Base-by-base conservation (phyloP, 2,888 invertebrate species). In the Yponomeuta cagnagella region DNA sequence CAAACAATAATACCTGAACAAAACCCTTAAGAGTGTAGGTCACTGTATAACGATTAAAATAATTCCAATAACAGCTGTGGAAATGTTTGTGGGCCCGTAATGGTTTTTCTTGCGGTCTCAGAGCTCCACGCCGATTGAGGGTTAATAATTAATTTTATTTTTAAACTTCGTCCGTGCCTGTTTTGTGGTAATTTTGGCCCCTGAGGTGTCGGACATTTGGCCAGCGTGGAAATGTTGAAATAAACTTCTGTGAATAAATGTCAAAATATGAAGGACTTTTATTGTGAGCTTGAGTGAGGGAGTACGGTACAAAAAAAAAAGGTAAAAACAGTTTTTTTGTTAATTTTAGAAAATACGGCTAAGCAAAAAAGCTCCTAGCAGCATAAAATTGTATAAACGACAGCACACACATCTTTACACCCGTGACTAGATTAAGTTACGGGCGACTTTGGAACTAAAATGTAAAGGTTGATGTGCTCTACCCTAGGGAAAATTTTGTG, bases 161-260 rank as follows among this genome's bases (percentile, higher is more conserved):
- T n/a, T 33, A 1, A 37, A 43, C 67, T 68, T 23, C 30, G 70
- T 58, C 70, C 69, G 71, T 63, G 52, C 15, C 52, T 33, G 69
- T 33, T 67, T 72, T 70, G 63, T 15, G 52, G 69, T 71, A 74
- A 77, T 79, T 79, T 80, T 75, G 73, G 78, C 78, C 86, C 85
- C 73, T 23, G 82, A 80, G 87, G 86, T 85, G 82, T 75, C 73
- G 78, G 77, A 81, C 87, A 87, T 87, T 87, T 85, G 87, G 87
- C 78, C 73, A 79, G 78, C 82, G 81, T 15, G 68, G n/a, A 15
- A 52, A 15, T 65, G 23, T 65, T 65, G n/a, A 30, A 65, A 30
- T 33, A 65, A 65, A 65, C n/a, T 30, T 63, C 30, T 63, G 6
- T 10, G 63, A 63, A 63, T 63, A 23, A 63, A 63, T 63, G 63